Evolutionary conservation across 2,888 invertebrate genomes (phyloP).

Genomic region (Euspilapteryx auroguttella): DNA sequence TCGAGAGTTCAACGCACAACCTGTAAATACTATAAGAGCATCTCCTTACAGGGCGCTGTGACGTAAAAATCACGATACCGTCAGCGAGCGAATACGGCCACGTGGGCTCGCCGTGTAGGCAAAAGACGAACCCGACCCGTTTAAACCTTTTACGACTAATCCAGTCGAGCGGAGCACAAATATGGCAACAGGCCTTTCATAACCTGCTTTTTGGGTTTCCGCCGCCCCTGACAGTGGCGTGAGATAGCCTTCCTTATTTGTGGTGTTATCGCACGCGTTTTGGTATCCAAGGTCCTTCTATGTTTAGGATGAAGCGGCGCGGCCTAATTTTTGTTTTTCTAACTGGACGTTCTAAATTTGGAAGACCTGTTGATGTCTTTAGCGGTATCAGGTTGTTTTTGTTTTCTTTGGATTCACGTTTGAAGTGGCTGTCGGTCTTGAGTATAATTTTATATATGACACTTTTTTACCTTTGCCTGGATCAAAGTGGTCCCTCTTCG

Average conservation of each 20-base stretch:
- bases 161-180: constrained; percentile 48
- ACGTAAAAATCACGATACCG: constrained; percentile 18
- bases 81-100: constrained; percentile 2
- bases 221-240: constrained; percentile 33
- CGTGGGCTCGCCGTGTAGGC: constrained; percentile 14
- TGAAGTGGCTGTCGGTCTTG: too few species aligned
- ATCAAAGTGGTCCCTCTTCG: too few species aligned
- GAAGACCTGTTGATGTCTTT: too few species aligned
- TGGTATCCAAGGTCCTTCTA: background rate
- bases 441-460: too few species aligned
- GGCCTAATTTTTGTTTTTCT: background rate
- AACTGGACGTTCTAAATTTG: background rate
- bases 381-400: too few species aligned
- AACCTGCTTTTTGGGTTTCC: constrained; percentile 61
- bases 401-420: too few species aligned
- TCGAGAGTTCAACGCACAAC: too few species aligned
- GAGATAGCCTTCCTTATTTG: constrained; percentile 24
- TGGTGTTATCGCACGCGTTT: constrained; percentile 7
- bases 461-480: too few species aligned
- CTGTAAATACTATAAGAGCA: constrained; percentile 10
- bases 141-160: constrained; percentile 59
- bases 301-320: background rate
- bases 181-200: constrained; percentile 54
- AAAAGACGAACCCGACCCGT: constrained; percentile 41
- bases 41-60: constrained; percentile 37